Evolutionary conservation across 2,797 vertebrate species (phyloP), one percentile per base, ranked within the genome.

Genomic region (Typhlichthys eigenmanni): DNA sequence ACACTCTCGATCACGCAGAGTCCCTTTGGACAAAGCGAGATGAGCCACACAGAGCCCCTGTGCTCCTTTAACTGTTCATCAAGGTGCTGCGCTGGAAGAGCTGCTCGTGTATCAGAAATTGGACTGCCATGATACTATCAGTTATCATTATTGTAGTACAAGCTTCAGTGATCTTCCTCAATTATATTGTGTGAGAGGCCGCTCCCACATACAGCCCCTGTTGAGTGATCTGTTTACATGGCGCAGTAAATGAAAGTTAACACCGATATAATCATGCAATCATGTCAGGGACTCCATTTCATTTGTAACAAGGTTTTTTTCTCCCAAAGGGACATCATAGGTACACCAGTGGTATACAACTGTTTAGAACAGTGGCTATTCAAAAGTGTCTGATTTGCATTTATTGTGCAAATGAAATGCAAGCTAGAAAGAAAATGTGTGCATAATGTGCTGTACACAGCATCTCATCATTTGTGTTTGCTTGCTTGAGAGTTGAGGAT

Each of bases 81-180:
- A 73, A 68, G 67, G 60, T 75, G 55, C 61, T 14, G 2, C 59
- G 56, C 72, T 60, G 38, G 38, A 43, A 59, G 56, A 57, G 47
- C 59, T 14, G 67, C 66, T 71, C 55, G 19, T 72, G 74, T 61
- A 67, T 76, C 69, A 67, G 61, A 43, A 64, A 67, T 61, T 57
- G 54, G 14, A 70, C 14, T 13, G 60, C 66, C 67, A 64, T 12
- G 16, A 57, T 63, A 60, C 62, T 75, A 70, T 79, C 75, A 77
- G 58, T 85, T 69, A 80, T 75, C 68, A 60, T 76, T 76, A 75
- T 68, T 64, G 58, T 72, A 55, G 64, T 71, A 69, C 76, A 78
- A 69, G 74, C 71, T 71, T 69, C 68, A 62, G 60, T 58, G 51
- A 78, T 71, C 63, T 47, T 75, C 61, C 55, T 71, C 47, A 68